Evolutionary conservation across 2,888 invertebrate genomes (phyloP).

Genomic region (Halictus ligatus): DNA sequence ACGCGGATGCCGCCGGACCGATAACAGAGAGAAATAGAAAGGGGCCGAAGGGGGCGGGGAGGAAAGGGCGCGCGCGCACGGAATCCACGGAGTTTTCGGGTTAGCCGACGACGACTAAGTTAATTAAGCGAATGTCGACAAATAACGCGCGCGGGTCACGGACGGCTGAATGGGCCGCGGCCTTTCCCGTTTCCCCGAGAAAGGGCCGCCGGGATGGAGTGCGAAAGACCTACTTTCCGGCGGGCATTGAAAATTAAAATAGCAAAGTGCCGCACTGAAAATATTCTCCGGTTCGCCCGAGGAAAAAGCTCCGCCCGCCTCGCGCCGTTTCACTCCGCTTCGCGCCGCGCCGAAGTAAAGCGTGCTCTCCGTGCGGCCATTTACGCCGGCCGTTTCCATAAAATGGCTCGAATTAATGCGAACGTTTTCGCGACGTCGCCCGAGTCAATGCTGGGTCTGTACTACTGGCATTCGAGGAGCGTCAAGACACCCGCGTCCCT

Average conservation of each 20-base stretch:
- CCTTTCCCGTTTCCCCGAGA: slow-evolving; percentile 38
- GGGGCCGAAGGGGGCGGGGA: not conserved
- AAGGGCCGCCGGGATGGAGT: slow-evolving; percentile 31
- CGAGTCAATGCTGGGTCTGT: not conserved
- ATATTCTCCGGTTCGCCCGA: slow-evolving; percentile 17
- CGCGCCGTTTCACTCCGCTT: no score
- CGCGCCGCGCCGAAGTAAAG: not conserved
- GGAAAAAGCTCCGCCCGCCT: not conserved
- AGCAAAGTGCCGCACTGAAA: slow-evolving; percentile 37
- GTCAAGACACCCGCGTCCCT: no score
- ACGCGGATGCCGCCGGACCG: slow-evolving; percentile 39
- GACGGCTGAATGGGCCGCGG: slow-evolving; percentile 55
- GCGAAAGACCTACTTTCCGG: slow-evolving; percentile 59
- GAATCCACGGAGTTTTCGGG: not conserved
- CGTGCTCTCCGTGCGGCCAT: not conserved
- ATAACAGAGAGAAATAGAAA: slow-evolving; percentile 36
- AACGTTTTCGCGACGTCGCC: not conserved
- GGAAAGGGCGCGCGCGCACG: not conserved
- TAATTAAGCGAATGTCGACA: slow-evolving; percentile 68
- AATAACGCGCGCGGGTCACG: slow-evolving; percentile 68
- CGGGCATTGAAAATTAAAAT: slow-evolving; percentile 59
- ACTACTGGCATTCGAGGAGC: no score
- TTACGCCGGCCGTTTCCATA: not conserved
- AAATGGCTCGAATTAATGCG: not conserved
- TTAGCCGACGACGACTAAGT: slow-evolving; percentile 43